Conservation (phyloP, 1,140 invertebrate species). For the Coelopa frigida region DNA sequence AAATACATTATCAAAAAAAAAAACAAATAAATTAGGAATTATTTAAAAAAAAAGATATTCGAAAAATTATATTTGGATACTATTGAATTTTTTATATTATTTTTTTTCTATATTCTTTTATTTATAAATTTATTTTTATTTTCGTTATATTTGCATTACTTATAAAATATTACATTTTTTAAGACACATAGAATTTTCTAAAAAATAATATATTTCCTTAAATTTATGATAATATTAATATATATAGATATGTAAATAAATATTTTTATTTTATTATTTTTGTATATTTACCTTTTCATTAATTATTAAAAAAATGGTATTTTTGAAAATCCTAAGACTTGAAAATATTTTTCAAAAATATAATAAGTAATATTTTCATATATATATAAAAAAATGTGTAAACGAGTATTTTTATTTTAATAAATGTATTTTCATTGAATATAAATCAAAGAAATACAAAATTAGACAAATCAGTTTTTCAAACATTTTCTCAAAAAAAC, state of each 20-base stretch:
- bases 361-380: not conserved
- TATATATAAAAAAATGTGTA: conserved; percentile 6
- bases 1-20: not conserved
- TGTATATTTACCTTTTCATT: not conserved
- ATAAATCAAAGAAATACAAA: not conserved
- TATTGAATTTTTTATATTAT: too few relatives aligned
- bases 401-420: conserved; percentile 1
- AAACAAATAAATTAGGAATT: conserved; percentile 4
- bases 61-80: conserved; percentile 8
- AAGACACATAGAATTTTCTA: not conserved
- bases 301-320: not conserved
- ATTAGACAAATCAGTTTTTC: too few relatives aligned
- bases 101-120: too few relatives aligned
- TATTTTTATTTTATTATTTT: conserved; percentile 2
- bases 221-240: not conserved
- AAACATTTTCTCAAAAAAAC: too few relatives aligned
- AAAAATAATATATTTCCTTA: not conserved
- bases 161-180: too few relatives aligned
- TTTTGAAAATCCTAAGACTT: too few relatives aligned
- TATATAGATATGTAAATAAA: conserved; percentile 7
- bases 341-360: too few relatives aligned
- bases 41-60: not conserved
- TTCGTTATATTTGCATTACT: too few relatives aligned
- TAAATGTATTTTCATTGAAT: not conserved
- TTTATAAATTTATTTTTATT: too few relatives aligned